Conservation (phyloP, 2,797 vertebrate species). For the Furcifer pardalis region DNA sequence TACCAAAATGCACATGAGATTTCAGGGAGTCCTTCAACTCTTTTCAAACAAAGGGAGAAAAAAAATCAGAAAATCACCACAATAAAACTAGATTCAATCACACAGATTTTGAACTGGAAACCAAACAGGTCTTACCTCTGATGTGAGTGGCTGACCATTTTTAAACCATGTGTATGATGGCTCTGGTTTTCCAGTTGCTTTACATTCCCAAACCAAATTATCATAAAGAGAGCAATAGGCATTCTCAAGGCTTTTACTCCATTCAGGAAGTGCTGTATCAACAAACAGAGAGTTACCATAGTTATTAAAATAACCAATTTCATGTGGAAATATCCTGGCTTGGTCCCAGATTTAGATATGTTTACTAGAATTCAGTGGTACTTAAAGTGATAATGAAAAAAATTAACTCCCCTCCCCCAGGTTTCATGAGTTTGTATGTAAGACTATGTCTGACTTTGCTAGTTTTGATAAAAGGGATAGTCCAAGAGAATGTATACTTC, state of each 20-base stretch:
- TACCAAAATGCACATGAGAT: not conserved
- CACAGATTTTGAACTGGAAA: slow-evolving; percentile 1
- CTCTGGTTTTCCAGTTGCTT: slow-evolving; percentile 81
- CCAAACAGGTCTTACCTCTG: slow-evolving; percentile 75
- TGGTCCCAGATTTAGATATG: not conserved
- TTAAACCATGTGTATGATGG: slow-evolving; percentile 87
- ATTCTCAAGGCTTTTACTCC: slow-evolving; percentile 85
- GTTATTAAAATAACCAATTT: not conserved
- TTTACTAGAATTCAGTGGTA: not conserved
- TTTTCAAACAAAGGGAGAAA: slow-evolving; percentile 26
- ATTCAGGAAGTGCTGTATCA: slow-evolving; percentile 85
- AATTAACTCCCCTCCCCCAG: too few relatives aligned
- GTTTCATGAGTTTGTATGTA: too few relatives aligned
- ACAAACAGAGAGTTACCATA: slow-evolving; percentile 28
- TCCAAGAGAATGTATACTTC: too few relatives aligned
- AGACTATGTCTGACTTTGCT: too few relatives aligned
- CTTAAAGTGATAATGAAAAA: not conserved
- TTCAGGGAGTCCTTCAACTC: not conserved
- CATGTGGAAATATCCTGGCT: not conserved
- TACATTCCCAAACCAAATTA: slow-evolving; percentile 88
- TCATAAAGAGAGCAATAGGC: slow-evolving; percentile 84
- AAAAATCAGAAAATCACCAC: slow-evolving; percentile 2
- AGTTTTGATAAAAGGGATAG: not conserved
- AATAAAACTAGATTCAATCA: slow-evolving; percentile 12
- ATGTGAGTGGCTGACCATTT: slow-evolving; percentile 78